phyloP scores from a whole-genome alignment of 2,888 invertebrate genomes.

The Sinodicranocentrus sp. region DNA sequence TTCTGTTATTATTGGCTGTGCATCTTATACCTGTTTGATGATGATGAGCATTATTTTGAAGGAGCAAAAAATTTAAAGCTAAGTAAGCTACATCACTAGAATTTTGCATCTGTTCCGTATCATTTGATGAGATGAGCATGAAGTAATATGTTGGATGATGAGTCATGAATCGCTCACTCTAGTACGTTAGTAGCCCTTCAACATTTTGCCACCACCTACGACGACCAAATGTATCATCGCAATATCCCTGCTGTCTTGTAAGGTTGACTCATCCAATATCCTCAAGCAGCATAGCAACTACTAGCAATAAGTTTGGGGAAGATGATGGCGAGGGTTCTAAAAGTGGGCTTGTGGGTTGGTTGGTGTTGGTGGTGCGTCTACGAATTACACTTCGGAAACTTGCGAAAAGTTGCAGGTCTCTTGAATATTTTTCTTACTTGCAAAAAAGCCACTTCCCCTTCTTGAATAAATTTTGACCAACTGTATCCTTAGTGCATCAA shows the following conservation, averaged over 20 bases:
- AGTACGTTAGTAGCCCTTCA: constrained; percentile 28
- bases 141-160: constrained; percentile 24
- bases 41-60: too few species aligned
- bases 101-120: too few species aligned
- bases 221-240: constrained; percentile 1
- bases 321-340: not conserved
- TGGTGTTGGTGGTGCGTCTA: not conserved
- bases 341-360: constrained; percentile 11
- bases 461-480: constrained; percentile 21
- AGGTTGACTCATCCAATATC: constrained; percentile 37
- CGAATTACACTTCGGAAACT: not conserved
- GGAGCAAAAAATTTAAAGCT: too few species aligned
- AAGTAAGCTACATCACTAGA: too few species aligned
- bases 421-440: not conserved
- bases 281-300: constrained; percentile 2
- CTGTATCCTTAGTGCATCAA: not conserved
- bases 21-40: too few species aligned
- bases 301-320: not conserved
- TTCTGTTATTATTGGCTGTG: not conserved
- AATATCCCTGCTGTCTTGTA: not conserved
- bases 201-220: constrained; percentile 30
- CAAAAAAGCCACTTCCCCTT: constrained; percentile 43
- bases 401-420: constrained; percentile 8
- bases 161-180: constrained; percentile 18
- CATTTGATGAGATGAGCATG: not conserved